A percentile compares a stretch with the other conserved stretches of the same genome.
phyloP scores from a whole-genome alignment of 2,797 vertebrate genomes.

The Sebastiscus tertius region DNA sequence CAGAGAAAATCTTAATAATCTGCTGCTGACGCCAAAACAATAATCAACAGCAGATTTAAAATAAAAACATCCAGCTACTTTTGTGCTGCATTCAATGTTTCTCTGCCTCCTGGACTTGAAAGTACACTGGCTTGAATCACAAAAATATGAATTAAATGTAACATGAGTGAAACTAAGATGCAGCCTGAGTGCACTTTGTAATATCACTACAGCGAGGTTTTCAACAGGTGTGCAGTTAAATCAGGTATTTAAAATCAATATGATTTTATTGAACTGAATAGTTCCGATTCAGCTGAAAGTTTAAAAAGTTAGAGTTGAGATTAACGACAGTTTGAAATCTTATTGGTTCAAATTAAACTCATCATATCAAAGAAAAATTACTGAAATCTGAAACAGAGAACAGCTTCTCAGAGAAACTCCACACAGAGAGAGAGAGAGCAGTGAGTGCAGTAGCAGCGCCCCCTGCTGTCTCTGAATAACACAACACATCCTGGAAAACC shows the following conservation, averaged over 20 bases:
- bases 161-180: neutral
- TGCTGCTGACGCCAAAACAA: neutral
- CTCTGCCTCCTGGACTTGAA: neutral
- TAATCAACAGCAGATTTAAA: neutral
- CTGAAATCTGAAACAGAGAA: neutral
- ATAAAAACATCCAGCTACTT: neutral
- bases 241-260: neutral
- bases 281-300: neutral
- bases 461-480: constrained; percentile 22
- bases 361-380: neutral
- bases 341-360: neutral
- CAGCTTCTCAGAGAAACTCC: neutral
- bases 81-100: neutral
- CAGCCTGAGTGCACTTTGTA: neutral
- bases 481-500: neutral
- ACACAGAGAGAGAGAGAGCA: neutral
- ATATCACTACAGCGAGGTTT: neutral
- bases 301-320: neutral
- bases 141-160: neutral
- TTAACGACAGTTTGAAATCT: neutral
- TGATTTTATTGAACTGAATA: neutral
- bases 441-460: constrained; percentile 32
- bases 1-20: neutral
- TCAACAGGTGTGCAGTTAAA: neutral
- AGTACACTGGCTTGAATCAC: neutral